These are phyloP conservation scores for Coelopa pilipes DNA, from an alignment of 2,888 invertebrate species.

Conservation along the genomic window DNA sequence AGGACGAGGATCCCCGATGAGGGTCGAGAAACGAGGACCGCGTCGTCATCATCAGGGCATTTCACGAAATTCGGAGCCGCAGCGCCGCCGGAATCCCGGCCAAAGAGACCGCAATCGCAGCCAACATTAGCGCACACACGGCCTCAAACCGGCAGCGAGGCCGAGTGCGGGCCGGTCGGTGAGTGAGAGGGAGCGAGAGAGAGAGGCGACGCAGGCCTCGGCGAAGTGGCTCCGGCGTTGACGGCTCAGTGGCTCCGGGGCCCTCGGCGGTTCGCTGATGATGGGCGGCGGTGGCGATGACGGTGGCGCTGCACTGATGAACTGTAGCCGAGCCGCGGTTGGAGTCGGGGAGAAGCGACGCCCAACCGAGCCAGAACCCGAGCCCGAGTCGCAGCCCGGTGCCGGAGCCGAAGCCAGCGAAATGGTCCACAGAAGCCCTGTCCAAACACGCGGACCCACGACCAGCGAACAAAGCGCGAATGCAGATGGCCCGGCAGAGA, in stretches of 20 bases:
- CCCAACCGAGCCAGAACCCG: too few relatives aligned
- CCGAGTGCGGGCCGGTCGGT: not conserved
- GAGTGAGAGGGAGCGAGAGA: not conserved
- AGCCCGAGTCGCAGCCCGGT: too few relatives aligned
- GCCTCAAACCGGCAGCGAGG: not conserved
- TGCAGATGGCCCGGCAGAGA: too few relatives aligned
- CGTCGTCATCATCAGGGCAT: slow-evolving; percentile 14
- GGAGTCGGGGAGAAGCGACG: too few relatives aligned
- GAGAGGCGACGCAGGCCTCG: too few relatives aligned
- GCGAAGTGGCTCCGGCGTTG: slow-evolving; percentile 19
- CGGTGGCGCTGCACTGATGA: slow-evolving; percentile 35
- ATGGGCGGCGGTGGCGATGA: not conserved
- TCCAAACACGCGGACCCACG: not conserved
- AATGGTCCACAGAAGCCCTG: too few relatives aligned
- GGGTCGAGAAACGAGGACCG: not conserved
- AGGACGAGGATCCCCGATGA: not conserved
- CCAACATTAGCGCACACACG: slow-evolving; percentile 27
- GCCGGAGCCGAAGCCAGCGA: not conserved
- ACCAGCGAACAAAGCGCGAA: not conserved
- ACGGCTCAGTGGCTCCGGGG: slow-evolving; percentile 32
- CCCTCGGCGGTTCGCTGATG: slow-evolving; percentile 31
- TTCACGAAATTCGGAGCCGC: slow-evolving; percentile 6
- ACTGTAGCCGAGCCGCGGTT: slow-evolving; percentile 33
- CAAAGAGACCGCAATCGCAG: slow-evolving; percentile 25
- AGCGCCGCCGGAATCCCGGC: slow-evolving; percentile 16